Conservation (phyloP, 2,888 invertebrate genomes). For the Eupeodes latifasciatus region DNA sequence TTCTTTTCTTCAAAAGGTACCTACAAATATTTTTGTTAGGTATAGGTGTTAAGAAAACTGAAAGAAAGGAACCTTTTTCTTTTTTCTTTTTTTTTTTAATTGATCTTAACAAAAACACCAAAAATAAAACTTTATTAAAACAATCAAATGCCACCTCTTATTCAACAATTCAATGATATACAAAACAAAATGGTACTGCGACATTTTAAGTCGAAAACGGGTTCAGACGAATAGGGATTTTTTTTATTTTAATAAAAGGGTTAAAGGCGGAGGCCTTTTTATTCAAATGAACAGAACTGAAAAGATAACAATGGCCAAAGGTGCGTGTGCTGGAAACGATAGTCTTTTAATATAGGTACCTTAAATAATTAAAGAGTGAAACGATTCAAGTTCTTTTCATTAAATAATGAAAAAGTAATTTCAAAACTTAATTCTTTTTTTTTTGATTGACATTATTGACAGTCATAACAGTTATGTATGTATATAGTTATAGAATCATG, state of each 20-base stretch:
- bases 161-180: background rate
- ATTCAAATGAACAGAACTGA: background rate
- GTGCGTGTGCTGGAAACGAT: background rate
- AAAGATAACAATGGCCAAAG: background rate
- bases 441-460: no score
- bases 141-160: background rate
- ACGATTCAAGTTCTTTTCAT: no score
- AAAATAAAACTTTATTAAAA: conserved; percentile 6
- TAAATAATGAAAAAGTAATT: no score
- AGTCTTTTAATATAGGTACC: no score
- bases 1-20: background rate
- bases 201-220: background rate
- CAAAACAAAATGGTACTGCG: background rate
- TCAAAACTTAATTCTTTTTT: no score
- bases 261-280: background rate
- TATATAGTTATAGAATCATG: no score
- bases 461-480: no score
- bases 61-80: background rate
- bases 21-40: background rate
- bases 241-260: background rate
- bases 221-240: background rate
- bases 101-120: background rate
- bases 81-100: background rate
- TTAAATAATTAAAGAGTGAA: no score
- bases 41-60: background rate